Conservation (phyloP, 2,888 invertebrate genomes). For the Bombyx huttoni region DNA sequence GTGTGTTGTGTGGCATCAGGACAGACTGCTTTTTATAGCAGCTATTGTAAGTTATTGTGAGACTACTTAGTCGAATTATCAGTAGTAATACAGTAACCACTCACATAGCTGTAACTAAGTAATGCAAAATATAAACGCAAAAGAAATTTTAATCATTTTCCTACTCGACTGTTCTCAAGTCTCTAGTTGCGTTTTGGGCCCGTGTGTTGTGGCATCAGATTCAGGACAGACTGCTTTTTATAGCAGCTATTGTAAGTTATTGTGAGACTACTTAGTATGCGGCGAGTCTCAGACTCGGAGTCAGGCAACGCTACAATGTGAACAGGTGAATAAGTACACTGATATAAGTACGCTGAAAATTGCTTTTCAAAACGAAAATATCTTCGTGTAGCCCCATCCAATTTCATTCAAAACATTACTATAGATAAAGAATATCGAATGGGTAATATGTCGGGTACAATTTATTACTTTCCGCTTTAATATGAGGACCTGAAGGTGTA, state of each 20-base stretch:
- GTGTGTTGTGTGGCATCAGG: conserved; percentile 23
- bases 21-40: conserved; percentile 37
- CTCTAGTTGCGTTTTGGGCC: conserved; percentile 9
- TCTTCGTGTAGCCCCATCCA: not conserved
- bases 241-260: conserved; percentile 40
- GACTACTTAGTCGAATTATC: conserved; percentile 27
- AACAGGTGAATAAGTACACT: conserved; percentile 32
- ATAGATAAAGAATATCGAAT: conserved; percentile 17
- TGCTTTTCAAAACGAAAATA: not conserved
- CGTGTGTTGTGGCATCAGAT: conserved; percentile 23
- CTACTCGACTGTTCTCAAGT: no score
- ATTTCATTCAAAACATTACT: not conserved
- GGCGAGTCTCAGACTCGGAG: conserved; percentile 23
- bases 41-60: conserved; percentile 42
- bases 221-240: conserved; percentile 37
- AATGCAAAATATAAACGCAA: no score
- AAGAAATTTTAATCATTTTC: no score
- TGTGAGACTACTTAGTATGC: conserved; percentile 47
- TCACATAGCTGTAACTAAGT: no score
- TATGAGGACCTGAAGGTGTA: conserved; percentile 7
- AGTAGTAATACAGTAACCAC: no score
- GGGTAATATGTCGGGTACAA: conserved; percentile 26
- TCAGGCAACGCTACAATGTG: conserved; percentile 34
- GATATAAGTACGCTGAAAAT: conserved; percentile 30
- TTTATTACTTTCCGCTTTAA: conserved; percentile 31